These are phyloP conservation scores for Macrobrachium nipponense DNA, from an alignment of 1,140 invertebrate genomes.

Conservation along the genomic window DNA sequence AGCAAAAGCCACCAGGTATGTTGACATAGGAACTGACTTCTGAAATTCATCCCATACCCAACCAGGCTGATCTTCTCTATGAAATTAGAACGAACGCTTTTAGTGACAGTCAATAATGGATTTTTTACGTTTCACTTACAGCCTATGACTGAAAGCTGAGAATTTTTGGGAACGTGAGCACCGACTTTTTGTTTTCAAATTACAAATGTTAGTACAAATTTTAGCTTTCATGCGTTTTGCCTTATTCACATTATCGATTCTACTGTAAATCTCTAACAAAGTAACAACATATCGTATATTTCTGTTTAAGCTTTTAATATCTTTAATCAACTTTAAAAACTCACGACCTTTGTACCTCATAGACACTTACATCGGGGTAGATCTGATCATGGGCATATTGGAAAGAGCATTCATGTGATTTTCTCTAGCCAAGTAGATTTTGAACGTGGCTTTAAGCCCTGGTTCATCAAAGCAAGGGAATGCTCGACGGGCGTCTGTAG, in stretches of 20 bases:
- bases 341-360: slow-evolving; percentile 4
- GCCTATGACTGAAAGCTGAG: too few relatives aligned
- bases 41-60: slow-evolving; percentile 83
- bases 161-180: too few relatives aligned
- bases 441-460: not conserved
- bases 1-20: slow-evolving; percentile 86
- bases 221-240: too few relatives aligned
- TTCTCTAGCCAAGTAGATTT: slow-evolving; percentile 28
- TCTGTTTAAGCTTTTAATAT: not conserved
- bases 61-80: slow-evolving; percentile 71
- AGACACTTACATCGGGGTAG: slow-evolving; percentile 71
- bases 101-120: not conserved
- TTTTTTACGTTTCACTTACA: not conserved
- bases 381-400: slow-evolving; percentile 67
- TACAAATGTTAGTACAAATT: too few relatives aligned
- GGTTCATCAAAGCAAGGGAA: slow-evolving; percentile 12
- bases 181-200: too few relatives aligned
- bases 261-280: too few relatives aligned
- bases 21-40: slow-evolving; percentile 84
- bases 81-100: not conserved
- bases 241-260: too few relatives aligned
- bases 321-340: not conserved
- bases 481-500: not conserved
- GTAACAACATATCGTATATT: too few relatives aligned
- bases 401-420: slow-evolving; percentile 68